A percentile compares a stretch with the other conserved stretches of the same genome.
Conservation (phyloP, 2,797 vertebrate genomes). For the Falco rusticolus region DNA sequence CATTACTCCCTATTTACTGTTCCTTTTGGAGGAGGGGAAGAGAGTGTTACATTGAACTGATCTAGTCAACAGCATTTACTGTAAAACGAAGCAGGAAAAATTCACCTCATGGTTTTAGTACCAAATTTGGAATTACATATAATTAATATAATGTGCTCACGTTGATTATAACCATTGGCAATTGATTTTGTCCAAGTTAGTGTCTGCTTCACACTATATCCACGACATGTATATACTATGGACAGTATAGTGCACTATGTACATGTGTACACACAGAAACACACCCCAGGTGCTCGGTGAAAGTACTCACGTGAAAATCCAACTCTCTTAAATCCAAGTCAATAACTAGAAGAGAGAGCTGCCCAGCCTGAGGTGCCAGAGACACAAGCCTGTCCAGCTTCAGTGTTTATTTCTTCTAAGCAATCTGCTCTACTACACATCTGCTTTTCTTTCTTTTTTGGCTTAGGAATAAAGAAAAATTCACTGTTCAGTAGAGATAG, state of each 20-base stretch:
- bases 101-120: neutral
- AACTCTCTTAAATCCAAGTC: neutral
- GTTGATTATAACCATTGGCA: neutral
- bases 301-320: neutral
- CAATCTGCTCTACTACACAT: neutral
- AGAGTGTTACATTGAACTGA: neutral
- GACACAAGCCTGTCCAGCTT: neutral
- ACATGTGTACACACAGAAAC: accelerated
- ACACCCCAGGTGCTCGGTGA: neutral
- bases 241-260: no score
- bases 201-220: neutral
- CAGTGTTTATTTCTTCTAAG: neutral
- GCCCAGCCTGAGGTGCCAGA: neutral
- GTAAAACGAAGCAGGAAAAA: neutral
- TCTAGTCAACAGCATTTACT: neutral
- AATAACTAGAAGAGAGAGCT: neutral
- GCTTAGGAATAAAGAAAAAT: neutral
- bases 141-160: neutral
- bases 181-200: neutral
- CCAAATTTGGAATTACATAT: neutral
- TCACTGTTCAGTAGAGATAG: no score
- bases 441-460: neutral
- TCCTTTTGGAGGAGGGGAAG: neutral
- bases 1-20: neutral
- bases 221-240: accelerated